A percentile compares a stretch with the other conserved stretches of the same genome.
Evolutionary conservation across 2,888 invertebrate genomes (phyloP).

Genomic region (Aproaerema taeniolella): DNA sequence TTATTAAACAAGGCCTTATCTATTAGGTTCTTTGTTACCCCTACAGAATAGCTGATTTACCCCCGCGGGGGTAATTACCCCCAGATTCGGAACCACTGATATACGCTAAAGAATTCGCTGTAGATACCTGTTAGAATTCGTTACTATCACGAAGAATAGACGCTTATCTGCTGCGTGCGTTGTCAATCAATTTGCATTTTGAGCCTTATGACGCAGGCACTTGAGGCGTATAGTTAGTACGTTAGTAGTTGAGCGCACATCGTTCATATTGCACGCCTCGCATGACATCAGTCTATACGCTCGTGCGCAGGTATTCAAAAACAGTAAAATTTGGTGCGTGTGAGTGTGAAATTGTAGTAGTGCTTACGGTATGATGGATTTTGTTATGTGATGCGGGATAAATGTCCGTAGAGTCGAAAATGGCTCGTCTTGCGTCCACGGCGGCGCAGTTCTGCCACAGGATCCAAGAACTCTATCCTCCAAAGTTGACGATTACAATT

Average conservation of each 20-base stretch:
- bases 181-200: constrained; percentile 1
- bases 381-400: not conserved
- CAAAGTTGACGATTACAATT: not conserved
- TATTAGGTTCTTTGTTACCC: no score
- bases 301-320: not conserved
- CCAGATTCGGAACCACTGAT: no score
- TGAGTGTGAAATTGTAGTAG: not conserved
- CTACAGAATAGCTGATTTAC: no score
- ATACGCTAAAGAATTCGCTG: no score
- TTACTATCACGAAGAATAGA: not conserved
- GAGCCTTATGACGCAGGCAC: not conserved
- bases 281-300: not conserved
- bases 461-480: not conserved
- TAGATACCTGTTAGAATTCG: no score
- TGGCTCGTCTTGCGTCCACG: not conserved
- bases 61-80: no score
- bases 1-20: no score
- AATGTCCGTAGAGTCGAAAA: not conserved
- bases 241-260: not conserved
- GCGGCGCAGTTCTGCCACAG: not conserved
- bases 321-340: not conserved
- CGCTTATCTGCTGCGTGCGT: not conserved
- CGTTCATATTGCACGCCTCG: not conserved
- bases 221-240: not conserved
- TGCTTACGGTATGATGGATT: not conserved